phyloP scores from a whole-genome alignment of 2,797 vertebrate genomes.

The Rhodeus uyekii region DNA sequence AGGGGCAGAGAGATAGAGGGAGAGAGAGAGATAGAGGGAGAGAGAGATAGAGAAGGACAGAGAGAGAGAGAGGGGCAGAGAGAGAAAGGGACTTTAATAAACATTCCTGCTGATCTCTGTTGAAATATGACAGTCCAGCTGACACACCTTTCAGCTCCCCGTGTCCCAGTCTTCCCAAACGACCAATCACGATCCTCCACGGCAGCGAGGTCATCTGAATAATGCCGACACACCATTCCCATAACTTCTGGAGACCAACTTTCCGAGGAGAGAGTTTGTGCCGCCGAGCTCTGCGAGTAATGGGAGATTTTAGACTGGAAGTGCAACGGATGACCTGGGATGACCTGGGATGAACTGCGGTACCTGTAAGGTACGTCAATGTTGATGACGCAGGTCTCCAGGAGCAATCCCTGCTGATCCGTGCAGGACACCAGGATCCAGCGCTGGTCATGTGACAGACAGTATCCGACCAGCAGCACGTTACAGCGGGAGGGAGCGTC shows the following conservation, averaged over 20 bases:
- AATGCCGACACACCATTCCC: constrained; percentile 96
- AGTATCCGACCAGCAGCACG: constrained; percentile 95
- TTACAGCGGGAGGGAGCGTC: constrained; percentile 91
- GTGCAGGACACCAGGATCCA: constrained; percentile 98
- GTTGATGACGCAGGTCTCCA: constrained; percentile 95
- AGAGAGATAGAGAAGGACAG: no score
- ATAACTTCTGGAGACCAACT: constrained; percentile 93
- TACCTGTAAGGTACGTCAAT: constrained; percentile 95
- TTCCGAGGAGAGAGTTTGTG: constrained; percentile 93
- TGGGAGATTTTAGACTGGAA: background rate
- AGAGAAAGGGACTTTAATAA: background rate
- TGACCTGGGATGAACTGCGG: background rate
- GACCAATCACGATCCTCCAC: constrained; percentile 97
- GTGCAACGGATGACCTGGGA: background rate
- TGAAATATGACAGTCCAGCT: background rate
- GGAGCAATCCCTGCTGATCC: constrained; percentile 91
- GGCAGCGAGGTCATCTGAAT: constrained; percentile 97
- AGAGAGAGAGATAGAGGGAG: no score
- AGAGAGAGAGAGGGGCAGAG: no score
- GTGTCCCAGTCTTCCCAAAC: constrained; percentile 91
- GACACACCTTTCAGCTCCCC: constrained; percentile 92
- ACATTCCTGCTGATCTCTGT: background rate
- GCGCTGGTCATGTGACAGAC: constrained; percentile 95
- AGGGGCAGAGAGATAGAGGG: no score
- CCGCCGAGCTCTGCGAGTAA: constrained; percentile 80